These are phyloP conservation scores for Falco cherrug DNA, from an alignment of 2,797 vertebrate genomes.

Conservation along the genomic window DNA sequence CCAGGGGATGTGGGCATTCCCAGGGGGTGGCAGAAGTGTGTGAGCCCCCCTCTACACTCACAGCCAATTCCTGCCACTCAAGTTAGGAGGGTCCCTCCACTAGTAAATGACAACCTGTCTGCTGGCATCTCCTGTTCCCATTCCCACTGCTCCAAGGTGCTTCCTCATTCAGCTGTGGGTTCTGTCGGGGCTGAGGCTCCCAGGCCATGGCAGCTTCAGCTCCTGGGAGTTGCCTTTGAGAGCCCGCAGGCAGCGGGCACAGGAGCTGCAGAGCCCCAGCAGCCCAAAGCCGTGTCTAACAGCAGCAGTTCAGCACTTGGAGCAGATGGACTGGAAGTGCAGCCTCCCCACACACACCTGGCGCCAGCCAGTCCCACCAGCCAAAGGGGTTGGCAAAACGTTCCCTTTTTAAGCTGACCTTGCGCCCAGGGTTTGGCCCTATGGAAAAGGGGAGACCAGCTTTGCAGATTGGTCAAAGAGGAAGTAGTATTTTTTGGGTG, in stretches of 20 bases:
- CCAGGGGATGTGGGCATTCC: no score
- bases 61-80: background rate
- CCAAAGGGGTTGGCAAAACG: rapidly evolving
- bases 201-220: background rate
- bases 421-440: background rate
- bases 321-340: background rate
- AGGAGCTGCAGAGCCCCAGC: background rate
- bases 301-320: background rate
- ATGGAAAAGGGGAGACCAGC: background rate
- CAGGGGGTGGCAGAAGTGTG: background rate
- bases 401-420: background rate
- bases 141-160: rapidly evolving
- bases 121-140: background rate
- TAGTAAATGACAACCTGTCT: background rate
- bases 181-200: background rate
- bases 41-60: rapidly evolving
- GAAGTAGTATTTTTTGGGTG: background rate
- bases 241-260: background rate
- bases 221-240: background rate
- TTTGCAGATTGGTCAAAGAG: background rate
- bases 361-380: background rate
- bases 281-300: no score
- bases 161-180: background rate
- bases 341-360: rapidly evolving
- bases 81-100: background rate